phyloP scores from a whole-genome alignment of 2,113 vertebrate species.

The Ammodytes dubius region DNA sequence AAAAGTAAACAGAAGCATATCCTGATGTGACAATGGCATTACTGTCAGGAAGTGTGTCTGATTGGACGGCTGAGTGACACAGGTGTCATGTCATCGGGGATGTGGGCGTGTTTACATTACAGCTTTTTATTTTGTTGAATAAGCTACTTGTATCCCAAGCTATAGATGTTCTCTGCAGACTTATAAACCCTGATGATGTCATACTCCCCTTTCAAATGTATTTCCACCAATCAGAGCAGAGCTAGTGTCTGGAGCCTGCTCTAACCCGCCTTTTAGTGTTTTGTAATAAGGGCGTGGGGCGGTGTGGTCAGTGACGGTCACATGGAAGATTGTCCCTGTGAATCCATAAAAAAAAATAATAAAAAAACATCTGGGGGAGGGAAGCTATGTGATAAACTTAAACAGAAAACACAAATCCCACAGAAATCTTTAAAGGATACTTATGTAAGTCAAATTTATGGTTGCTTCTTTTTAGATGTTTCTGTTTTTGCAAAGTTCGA shows the following conservation, averaged over 20 bases:
- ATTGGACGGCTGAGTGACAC: slow-evolving; percentile 64
- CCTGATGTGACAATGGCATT: slow-evolving; percentile 54
- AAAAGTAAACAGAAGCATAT: slow-evolving; percentile 56
- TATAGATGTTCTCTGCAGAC: slow-evolving; percentile 43
- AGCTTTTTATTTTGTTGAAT: slow-evolving; percentile 41
- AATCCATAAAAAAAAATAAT: slow-evolving; percentile 56
- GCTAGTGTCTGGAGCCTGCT: slow-evolving; percentile 17
- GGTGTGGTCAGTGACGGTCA: slow-evolving; percentile 25
- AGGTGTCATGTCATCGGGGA: slow-evolving; percentile 46
- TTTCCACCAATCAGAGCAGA: slow-evolving; percentile 44
- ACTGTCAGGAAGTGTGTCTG: slow-evolving; percentile 60
- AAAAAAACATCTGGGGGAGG: slow-evolving; percentile 64
- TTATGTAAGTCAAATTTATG: slow-evolving; percentile 63
- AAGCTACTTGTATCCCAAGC: slow-evolving; percentile 39
- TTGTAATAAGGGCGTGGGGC: slow-evolving; percentile 23
- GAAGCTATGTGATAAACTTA: slow-evolving; percentile 72
- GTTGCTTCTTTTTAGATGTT: slow-evolving; percentile 46
- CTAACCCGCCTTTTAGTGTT: slow-evolving; percentile 29
- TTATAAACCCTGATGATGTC: slow-evolving; percentile 46
- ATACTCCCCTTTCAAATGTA: slow-evolving; percentile 21
- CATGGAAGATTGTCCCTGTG: slow-evolving; percentile 60
- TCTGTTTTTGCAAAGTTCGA: slow-evolving; percentile 50
- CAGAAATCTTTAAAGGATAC: slow-evolving; percentile 72
- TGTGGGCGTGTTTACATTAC: slow-evolving; percentile 15
- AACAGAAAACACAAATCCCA: slow-evolving; percentile 41